A percentile compares a stretch with the other conserved stretches of the same genome.
Conservation (phyloP, 2,888 invertebrate species). For the Bursaphelenchus okinawaensis region DNA sequence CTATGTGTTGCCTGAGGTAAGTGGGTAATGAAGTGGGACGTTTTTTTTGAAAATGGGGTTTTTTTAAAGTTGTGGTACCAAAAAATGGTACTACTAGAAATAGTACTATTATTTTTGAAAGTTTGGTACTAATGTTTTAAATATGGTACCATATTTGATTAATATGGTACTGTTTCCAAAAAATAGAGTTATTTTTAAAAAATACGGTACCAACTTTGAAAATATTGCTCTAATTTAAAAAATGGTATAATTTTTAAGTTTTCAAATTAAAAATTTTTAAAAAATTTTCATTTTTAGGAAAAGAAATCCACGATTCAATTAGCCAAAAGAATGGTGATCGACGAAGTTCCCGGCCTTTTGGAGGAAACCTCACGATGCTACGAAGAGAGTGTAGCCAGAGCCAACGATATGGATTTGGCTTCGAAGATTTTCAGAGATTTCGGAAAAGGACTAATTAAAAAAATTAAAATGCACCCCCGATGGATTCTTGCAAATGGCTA, state of each 20-base stretch:
- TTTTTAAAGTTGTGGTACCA: too few relatives aligned
- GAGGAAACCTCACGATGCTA: slow-evolving; percentile 20
- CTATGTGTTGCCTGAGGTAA: neutral
- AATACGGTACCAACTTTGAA: too few relatives aligned
- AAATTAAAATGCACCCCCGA: slow-evolving; percentile 84
- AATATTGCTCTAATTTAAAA: slow-evolving; percentile 3
- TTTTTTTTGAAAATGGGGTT: too few relatives aligned
- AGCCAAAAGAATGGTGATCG: slow-evolving; percentile 35
- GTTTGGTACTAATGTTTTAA: too few relatives aligned
- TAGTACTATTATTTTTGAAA: too few relatives aligned
- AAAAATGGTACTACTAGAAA: too few relatives aligned
- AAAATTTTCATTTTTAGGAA: too few relatives aligned
- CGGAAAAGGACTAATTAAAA: slow-evolving; percentile 74
- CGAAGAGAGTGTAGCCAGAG: neutral
- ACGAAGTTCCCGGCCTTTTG: slow-evolving; percentile 3
- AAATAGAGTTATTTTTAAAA: too few relatives aligned
- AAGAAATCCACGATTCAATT: neutral
- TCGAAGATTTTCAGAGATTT: slow-evolving; percentile 40
- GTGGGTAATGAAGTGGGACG: too few relatives aligned
- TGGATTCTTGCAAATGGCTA: slow-evolving; percentile 89
- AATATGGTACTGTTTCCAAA: too few relatives aligned
- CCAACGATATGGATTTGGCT: slow-evolving; percentile 15
- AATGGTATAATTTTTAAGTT: neutral
- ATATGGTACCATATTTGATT: too few relatives aligned
- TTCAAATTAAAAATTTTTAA: neutral